Base-by-base conservation (phyloP, 2,888 invertebrate species). In the Alloscopus bannaensis region DNA sequence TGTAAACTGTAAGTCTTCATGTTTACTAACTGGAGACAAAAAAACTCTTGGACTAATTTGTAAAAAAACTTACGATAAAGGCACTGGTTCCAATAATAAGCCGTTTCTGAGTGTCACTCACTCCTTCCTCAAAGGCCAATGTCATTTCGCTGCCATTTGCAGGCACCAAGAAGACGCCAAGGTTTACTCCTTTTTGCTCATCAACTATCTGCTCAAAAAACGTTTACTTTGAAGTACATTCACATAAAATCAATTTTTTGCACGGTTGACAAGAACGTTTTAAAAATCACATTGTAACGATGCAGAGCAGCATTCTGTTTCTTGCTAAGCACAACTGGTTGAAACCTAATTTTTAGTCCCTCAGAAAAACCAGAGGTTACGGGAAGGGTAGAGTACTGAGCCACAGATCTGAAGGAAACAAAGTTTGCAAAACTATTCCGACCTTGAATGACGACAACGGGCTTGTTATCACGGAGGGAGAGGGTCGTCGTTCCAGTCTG, bases 401-500 rank as follows among this genome's bases (percentile, higher is more conserved):
- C 57, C 13, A 55, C 24, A 1, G 40, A 18, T 16, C 47, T 28
- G n/a, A 66, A 13, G 16, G 57, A 47, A 1, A 57, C 57, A 47
- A 57, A 73, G 1, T 26, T 57, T 6, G 55, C n/a, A 20, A 65
- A 57, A 26, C 24, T 57, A 11, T 20, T 40, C 16, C 55, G 47
- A 1, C 73, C 73, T 18, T 73, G 65, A 18, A 73, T 65, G 3
- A 73, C 47, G 16, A 73, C 73, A 1, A 73, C 65, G 1, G 73
- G 73, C 50, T 73, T 73, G 18, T 73, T 73, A 47, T 75, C 75
- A 24, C 26, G 66, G 13, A 75, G 59, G 16, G 75, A 75, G 22
- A 75, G 31, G 6, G 66, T 36, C 20, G 75, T 75, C 0, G 75
- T 75, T 6, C 59, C 75, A 40, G 75, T 75, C 75, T 75, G 6